These are phyloP conservation scores for Orthonychiurus folsomi DNA, from an alignment of 2,888 invertebrate species.

Conservation along the genomic window DNA sequence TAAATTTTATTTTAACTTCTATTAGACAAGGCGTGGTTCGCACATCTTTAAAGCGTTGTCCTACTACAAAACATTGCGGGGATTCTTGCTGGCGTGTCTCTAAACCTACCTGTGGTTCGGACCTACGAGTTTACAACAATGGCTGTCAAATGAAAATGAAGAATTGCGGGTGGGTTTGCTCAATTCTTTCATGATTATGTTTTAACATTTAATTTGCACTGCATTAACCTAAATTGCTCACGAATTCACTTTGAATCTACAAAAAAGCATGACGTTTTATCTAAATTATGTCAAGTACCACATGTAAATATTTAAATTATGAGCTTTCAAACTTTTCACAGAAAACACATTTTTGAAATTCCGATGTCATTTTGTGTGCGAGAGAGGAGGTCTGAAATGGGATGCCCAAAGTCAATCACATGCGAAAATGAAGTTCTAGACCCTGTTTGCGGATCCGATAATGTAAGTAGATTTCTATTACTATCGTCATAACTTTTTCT, in stretches of 20 bases:
- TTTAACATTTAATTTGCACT: too few relatives aligned
- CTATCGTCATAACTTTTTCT: too few relatives aligned
- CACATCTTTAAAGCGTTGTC: constrained; percentile 82
- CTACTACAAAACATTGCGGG: constrained; percentile 79
- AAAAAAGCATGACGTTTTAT: too few relatives aligned
- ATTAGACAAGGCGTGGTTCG: constrained; percentile 71
- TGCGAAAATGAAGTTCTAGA: constrained; percentile 65
- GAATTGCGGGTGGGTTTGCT: constrained; percentile 72
- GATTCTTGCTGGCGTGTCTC: constrained; percentile 86
- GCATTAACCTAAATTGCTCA: too few relatives aligned
- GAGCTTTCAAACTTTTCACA: constrained; percentile 43
- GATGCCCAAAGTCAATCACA: constrained; percentile 42
- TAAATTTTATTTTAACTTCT: background rate
- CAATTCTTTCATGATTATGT: too few relatives aligned
- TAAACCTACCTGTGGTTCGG: constrained; percentile 79
- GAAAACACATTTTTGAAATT: constrained; percentile 84
- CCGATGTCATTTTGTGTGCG: constrained; percentile 80
- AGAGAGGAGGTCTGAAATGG: constrained; percentile 40
- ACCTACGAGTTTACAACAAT: constrained; percentile 78
- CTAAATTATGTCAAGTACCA: too few relatives aligned
- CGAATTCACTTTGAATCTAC: too few relatives aligned
- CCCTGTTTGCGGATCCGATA: constrained; percentile 77
- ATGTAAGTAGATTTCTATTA: too few relatives aligned
- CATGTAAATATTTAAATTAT: constrained; percentile 10
- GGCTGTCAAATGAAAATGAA: constrained; percentile 85